Base-by-base conservation (phyloP, 2,113 vertebrate species). In the Machaerirhynchus nigripectus region DNA sequence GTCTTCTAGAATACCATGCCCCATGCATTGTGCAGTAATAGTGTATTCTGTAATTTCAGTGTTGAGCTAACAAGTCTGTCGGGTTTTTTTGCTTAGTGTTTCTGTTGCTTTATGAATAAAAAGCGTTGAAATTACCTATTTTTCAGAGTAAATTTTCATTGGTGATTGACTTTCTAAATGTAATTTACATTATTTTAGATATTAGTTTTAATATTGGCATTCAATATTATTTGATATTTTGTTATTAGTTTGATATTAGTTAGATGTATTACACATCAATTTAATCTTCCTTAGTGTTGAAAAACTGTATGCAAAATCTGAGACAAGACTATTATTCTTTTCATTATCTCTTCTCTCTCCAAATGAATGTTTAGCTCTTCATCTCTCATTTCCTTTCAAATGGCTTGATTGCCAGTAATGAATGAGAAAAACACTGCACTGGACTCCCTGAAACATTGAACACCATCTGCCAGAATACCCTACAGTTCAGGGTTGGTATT, bases 361-460 rank as follows among this genome's bases (percentile, higher is more conserved):
- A 89, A 93, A 94, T 90, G 73, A 92, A 40, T 90, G 68, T 92
- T 97, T 94, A 94, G 79, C 68, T 96, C 55, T 71, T 84, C 86
- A 84, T 78, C 37, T 92, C 83, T 93, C 30, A 84, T 93, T 96
- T 90, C 68, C 60, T 94, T 96, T 92, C 83, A 96, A 94, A 92
- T 81, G 68, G 16, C 83, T 94, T 96, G 79, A 96, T 95, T 95
- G 69, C 68, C 40, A 56, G 56, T 94, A 90, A 81, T 94, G 88
- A 94, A 74, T 86, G 95, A 93, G 83, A 56, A 78, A 87, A 96
- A 60, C 56, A 84, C n/a, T 86, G 31, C 37, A n/a, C 63, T 90
- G 92, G 95, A 84, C 93, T 96, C 46, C 5, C 47, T 84, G 75
- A 88, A 93, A 85, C 56, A 39, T 5, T 63, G 47, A 88, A 64